Evolutionary conservation across 2,888 invertebrate genomes (phyloP).

Genomic region (Alloplasta piceator): DNA sequence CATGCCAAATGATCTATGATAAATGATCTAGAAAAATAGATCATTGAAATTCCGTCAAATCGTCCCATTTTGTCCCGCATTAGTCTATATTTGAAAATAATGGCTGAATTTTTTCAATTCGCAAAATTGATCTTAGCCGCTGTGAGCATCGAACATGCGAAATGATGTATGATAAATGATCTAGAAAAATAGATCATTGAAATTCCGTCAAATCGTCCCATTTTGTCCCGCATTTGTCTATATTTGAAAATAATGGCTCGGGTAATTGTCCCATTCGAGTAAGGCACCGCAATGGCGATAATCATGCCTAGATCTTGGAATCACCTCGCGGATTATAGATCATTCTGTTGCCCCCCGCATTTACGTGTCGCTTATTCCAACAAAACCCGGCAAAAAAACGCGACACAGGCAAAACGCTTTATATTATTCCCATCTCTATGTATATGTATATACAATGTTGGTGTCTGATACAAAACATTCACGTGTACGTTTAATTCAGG

Average conservation of each 20-base stretch:
- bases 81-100: too few relatives aligned
- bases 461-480: constrained; percentile 22
- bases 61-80: too few relatives aligned
- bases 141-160: too few relatives aligned
- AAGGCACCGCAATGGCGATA: constrained; percentile 60
- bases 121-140: too few relatives aligned
- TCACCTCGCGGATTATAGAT: constrained; percentile 52
- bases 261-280: constrained; percentile 62
- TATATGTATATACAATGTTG: neutral
- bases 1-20: too few relatives aligned
- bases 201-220: too few relatives aligned
- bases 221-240: neutral
- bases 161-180: too few relatives aligned
- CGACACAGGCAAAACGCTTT: neutral
- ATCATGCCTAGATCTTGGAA: constrained; percentile 54
- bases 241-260: constrained; percentile 14
- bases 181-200: too few relatives aligned
- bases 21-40: too few relatives aligned
- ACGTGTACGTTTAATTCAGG: constrained; percentile 27
- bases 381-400: neutral
- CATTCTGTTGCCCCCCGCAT: constrained; percentile 49
- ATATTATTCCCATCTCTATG: neutral
- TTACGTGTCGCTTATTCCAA: constrained; percentile 12
- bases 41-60: too few relatives aligned
- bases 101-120: too few relatives aligned